Evolutionary conservation across 2,797 vertebrate genomes (phyloP), one percentile per base, ranked within the genome.

Genomic region (Cossypha niveicapilla): DNA sequence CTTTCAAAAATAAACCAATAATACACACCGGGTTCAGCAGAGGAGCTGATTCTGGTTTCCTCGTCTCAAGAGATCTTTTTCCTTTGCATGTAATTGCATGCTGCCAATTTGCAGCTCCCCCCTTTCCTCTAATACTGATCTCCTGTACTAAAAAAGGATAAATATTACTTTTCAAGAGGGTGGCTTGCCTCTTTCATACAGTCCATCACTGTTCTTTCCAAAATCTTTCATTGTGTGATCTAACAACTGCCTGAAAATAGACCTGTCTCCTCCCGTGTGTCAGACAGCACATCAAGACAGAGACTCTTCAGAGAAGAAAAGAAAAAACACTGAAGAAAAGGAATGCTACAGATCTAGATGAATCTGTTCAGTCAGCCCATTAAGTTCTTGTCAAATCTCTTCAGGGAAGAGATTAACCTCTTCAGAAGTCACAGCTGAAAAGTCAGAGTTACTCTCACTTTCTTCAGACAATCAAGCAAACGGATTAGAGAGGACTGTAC

Each of bases 1-100:
- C 27, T 86, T 94, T 86, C 35, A 92, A 91, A 73, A 92, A 93
- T n/a, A 93, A 95, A 78, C 51, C 62, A 53, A 1, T 53, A 76
- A 53, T 15, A 24, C 8, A 53, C 37, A 53, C 34, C 58, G 50
- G 28, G 14, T 18, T 89, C 5, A 13, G 37, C 19, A 54, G 42
- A 84, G 42, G 27, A 81, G 51, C 22, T 42, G 30, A 81, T 66
- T 16, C 11, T 47, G 18, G 19, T 83, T 96, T 93, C 67, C 17
- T 74, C 53, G 30, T 79, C 84, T 93, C 13, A 7, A 86, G 86
- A 81, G 65, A 84, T 39, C 5, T 73, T 86, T 86, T 71, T 42
- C 24, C 21, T n/a, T 67, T 61, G n/a, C 27, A 22, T 56, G 30
- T 79, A 79, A 77, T 50, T 9, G 2, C 60, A 82, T 18, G 45